phyloP scores from a whole-genome alignment of 2,113 vertebrate genomes.

The Polypterus bichir region DNA sequence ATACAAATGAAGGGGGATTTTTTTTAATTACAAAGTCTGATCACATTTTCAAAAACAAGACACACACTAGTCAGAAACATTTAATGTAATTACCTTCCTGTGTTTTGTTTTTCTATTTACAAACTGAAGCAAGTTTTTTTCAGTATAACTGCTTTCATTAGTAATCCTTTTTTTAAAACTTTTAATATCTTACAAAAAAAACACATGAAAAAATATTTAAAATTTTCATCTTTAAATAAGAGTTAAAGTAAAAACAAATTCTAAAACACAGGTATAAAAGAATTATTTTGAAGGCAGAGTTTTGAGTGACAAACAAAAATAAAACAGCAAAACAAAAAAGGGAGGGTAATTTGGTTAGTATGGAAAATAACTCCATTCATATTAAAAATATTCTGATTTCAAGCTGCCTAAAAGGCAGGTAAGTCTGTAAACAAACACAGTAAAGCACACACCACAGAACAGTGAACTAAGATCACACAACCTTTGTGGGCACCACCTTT shows the following conservation, averaged over 20 bases:
- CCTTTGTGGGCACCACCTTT: constrained; percentile 13
- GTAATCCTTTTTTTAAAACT: constrained; percentile 39
- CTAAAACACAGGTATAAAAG: constrained; percentile 65
- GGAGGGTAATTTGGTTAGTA: constrained; percentile 41
- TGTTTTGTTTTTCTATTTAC: constrained; percentile 59
- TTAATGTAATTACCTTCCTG: constrained; percentile 60
- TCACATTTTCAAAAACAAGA: constrained; percentile 81
- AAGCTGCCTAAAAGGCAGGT: constrained; percentile 58
- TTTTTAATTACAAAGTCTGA: constrained; percentile 97
- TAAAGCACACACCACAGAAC: constrained; percentile 32
- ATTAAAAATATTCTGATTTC: constrained; percentile 74
- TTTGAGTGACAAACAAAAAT: constrained; percentile 19
- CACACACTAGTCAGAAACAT: constrained; percentile 83
- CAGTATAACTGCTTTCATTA: constrained; percentile 77
- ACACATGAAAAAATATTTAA: constrained; percentile 77
- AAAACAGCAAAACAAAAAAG: constrained; percentile 12
- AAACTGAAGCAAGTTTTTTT: constrained; percentile 65
- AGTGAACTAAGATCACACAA: constrained; percentile 46
- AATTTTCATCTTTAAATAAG: constrained; percentile 91
- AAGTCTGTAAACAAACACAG: constrained; percentile 73
- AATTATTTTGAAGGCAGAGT: constrained; percentile 70
- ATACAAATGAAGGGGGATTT: constrained; percentile 94
- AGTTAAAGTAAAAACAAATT: constrained; percentile 65
- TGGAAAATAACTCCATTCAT: constrained; percentile 58
- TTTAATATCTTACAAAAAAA: constrained; percentile 80